A percentile compares a stretch with the other conserved stretches of the same genome.
Evolutionary conservation across 1,140 invertebrate species (phyloP).

Genomic region (Stegodyphus dumicola): DNA sequence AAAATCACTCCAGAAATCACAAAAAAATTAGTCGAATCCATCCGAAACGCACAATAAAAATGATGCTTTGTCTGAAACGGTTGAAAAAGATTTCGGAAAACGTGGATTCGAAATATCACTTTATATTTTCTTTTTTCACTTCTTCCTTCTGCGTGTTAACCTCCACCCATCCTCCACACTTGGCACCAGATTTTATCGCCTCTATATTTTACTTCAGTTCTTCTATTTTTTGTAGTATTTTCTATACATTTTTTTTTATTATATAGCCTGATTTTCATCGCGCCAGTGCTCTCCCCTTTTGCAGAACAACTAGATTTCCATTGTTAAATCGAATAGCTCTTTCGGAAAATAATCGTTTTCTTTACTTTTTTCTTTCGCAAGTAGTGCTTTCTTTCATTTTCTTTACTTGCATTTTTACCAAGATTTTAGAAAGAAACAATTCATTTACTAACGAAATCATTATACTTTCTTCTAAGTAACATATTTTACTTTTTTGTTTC

Average conservation of each 20-base stretch:
- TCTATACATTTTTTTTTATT: slow-evolving; percentile 21
- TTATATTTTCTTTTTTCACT: neutral
- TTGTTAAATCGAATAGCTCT: slow-evolving; percentile 44
- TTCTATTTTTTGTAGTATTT: neutral
- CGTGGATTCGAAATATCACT: slow-evolving; percentile 15
- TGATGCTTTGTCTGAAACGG: neutral
- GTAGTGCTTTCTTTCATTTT: too few relatives aligned
- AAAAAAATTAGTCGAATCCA: too few relatives aligned
- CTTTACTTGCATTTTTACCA: too few relatives aligned
- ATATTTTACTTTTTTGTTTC: too few relatives aligned
- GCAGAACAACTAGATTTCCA: slow-evolving; percentile 26
- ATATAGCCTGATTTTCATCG: slow-evolving; percentile 3
- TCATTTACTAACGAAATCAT: too few relatives aligned
- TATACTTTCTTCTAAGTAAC: too few relatives aligned
- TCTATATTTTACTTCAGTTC: slow-evolving; percentile 3
- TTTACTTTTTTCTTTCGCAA: too few relatives aligned
- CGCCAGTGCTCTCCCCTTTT: neutral
- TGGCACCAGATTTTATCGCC: slow-evolving; percentile 43
- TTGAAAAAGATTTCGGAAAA: neutral
- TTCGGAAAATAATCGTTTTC: neutral
- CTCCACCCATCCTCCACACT: neutral
- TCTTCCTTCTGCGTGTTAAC: neutral
- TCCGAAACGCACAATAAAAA: slow-evolving; percentile 8
- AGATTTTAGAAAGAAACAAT: too few relatives aligned
- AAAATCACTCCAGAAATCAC: too few relatives aligned